A percentile compares a stretch with the other conserved stretches of the same genome.
Evolutionary conservation across 2,888 invertebrate genomes (phyloP).

Genomic region (Eudasyphora cyanicolor): DNA sequence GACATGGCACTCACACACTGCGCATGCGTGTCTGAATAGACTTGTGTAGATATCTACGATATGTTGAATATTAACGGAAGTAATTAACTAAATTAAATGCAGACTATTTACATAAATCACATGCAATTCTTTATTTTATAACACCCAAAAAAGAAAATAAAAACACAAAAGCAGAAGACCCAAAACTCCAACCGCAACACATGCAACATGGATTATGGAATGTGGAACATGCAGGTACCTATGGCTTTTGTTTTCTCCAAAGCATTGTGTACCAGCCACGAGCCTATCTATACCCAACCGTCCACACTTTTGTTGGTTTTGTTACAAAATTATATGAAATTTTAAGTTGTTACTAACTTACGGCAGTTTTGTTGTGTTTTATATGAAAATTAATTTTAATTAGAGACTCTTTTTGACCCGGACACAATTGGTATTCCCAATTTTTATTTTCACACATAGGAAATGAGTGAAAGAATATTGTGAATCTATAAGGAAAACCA

Average conservation of each 20-base stretch:
- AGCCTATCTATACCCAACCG: background rate
- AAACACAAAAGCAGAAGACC: background rate
- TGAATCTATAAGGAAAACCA: too few relatives aligned
- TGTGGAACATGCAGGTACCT: background rate
- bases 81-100: background rate
- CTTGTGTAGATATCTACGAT: background rate
- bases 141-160: background rate
- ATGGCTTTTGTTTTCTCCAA: too few relatives aligned
- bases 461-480: too few relatives aligned
- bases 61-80: constrained; percentile 1
- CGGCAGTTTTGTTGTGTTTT: too few relatives aligned
- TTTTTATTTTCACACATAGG: too few relatives aligned
- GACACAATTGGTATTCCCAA: too few relatives aligned
- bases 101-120: background rate
- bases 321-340: background rate
- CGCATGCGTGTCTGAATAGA: background rate
- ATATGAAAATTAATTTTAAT: too few relatives aligned
- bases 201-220: background rate
- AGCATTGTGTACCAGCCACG: too few relatives aligned
- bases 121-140: background rate
- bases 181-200: background rate
- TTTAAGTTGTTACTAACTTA: background rate
- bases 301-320: background rate
- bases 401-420: too few relatives aligned
- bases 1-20: too few relatives aligned